Evolutionary conservation across 2,888 invertebrate species (phyloP).

Genomic region (Odontocerum albicorne): DNA sequence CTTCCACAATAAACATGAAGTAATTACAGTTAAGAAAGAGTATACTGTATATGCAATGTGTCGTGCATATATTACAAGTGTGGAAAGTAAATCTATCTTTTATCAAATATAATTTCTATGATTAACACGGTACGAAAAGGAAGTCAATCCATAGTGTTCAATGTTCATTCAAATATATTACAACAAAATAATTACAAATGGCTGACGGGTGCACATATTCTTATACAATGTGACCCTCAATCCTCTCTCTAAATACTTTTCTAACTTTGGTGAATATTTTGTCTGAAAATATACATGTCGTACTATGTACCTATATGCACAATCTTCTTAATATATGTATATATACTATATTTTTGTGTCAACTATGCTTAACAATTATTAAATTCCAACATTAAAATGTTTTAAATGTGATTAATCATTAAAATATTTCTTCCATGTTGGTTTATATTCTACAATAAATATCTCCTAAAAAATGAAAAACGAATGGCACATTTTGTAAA

Average conservation of each 20-base stretch:
- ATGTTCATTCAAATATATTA: no score
- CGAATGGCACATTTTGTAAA: background rate
- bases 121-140: slow-evolving; percentile 7
- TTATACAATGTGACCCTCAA: slow-evolving; percentile 8
- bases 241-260: slow-evolving; percentile 25
- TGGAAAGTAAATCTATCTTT: slow-evolving; percentile 11
- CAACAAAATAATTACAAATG: slow-evolving; percentile 17
- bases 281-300: slow-evolving; percentile 36
- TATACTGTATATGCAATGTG: slow-evolving; percentile 15
- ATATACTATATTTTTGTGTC: slow-evolving; percentile 29
- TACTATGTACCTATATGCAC: slow-evolving; percentile 33
- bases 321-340: slow-evolving; percentile 21
- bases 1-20: no score
- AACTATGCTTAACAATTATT: slow-evolving; percentile 19
- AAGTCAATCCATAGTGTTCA: slow-evolving; percentile 1
- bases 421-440: no score
- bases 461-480: background rate
- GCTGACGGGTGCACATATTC: background rate
- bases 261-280: slow-evolving; percentile 36
- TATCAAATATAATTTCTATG: slow-evolving; percentile 5
- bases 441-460: no score
- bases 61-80: slow-evolving; percentile 29
- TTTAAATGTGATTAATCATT: no score
- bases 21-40: no score
- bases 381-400: no score